Evolutionary conservation across 2,888 invertebrate genomes (phyloP).

Genomic region (Dexiosoma caninum): DNA sequence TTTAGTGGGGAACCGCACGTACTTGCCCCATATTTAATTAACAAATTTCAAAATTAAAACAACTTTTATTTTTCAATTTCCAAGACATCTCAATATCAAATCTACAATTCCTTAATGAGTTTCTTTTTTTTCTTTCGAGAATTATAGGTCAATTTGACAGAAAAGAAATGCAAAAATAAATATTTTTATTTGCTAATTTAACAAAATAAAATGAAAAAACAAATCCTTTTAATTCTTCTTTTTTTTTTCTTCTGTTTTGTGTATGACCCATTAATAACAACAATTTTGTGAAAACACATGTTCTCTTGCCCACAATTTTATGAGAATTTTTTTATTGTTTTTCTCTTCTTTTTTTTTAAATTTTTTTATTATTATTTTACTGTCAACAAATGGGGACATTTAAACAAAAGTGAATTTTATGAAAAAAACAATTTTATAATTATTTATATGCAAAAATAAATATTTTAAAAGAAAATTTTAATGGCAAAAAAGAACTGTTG

Average conservation of each 20-base stretch:
- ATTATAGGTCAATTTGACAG: slow-evolving; percentile 17
- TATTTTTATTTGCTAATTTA: slow-evolving; percentile 17
- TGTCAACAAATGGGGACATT: slow-evolving; percentile 13
- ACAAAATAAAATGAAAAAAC: not conserved
- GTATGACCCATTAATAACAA: not conserved
- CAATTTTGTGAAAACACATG: slow-evolving; percentile 31
- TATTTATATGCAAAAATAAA: slow-evolving; percentile 16
- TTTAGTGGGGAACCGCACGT: too few species aligned
- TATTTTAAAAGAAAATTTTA: slow-evolving; percentile 13
- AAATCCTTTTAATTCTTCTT: not conserved
- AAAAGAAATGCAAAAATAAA: not conserved
- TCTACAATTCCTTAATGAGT: not conserved
- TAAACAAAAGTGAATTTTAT: slow-evolving; percentile 36
- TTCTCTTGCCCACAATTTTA: slow-evolving; percentile 24
- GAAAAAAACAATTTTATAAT: not conserved
- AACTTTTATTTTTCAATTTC: slow-evolving; percentile 28
- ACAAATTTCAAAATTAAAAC: too few species aligned
- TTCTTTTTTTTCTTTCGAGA: slow-evolving; percentile 1
- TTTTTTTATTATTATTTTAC: too few species aligned
- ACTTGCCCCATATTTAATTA: too few species aligned
- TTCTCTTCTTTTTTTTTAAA: too few species aligned
- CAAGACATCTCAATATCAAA: not conserved
- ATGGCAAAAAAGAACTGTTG: not conserved
- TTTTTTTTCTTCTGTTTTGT: too few species aligned
- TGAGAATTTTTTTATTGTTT: slow-evolving; percentile 16